These are phyloP conservation scores for Sycophila sp. DNA, from an alignment of 1,140 invertebrate genomes.

Conservation along the genomic window DNA sequence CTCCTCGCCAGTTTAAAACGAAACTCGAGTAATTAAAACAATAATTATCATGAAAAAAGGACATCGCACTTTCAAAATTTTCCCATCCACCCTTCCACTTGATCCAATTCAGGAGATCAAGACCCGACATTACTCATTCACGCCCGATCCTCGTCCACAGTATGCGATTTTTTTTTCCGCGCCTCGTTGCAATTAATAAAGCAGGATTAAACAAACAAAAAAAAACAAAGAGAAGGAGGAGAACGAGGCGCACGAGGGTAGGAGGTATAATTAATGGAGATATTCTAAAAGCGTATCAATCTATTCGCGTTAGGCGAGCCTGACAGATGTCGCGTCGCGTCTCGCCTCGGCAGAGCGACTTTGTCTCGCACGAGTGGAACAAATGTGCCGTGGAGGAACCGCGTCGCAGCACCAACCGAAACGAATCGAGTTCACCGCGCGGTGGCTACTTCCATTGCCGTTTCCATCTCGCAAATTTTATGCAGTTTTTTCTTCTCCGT, in stretches of 20 bases:
- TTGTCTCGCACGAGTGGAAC: not conserved
- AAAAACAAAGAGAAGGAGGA: too few species aligned
- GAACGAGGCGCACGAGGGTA: not conserved
- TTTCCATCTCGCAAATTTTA: too few species aligned
- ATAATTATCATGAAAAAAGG: too few species aligned
- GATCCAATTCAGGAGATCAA: too few species aligned
- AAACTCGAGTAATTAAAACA: too few species aligned
- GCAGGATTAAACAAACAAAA: too few species aligned
- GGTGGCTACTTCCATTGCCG: too few species aligned
- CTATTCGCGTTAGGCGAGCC: not conserved
- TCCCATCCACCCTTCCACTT: too few species aligned
- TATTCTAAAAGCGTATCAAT: conserved; percentile 15
- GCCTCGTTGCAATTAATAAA: not conserved
- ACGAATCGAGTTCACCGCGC: conserved; percentile 15
- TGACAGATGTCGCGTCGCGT: conserved; percentile 7
- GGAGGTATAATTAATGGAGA: conserved; percentile 13
- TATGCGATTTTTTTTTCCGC: not conserved
- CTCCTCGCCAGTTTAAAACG: too few species aligned
- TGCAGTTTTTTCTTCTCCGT: too few species aligned
- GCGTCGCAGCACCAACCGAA: not conserved
- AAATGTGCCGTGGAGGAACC: not conserved
- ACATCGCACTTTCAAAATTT: too few species aligned
- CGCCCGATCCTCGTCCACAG: not conserved
- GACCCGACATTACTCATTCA: too few species aligned
- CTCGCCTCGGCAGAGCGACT: not conserved